Evolutionary conservation across 2,797 vertebrate species (phyloP).

Genomic region (Karalla daura): DNA sequence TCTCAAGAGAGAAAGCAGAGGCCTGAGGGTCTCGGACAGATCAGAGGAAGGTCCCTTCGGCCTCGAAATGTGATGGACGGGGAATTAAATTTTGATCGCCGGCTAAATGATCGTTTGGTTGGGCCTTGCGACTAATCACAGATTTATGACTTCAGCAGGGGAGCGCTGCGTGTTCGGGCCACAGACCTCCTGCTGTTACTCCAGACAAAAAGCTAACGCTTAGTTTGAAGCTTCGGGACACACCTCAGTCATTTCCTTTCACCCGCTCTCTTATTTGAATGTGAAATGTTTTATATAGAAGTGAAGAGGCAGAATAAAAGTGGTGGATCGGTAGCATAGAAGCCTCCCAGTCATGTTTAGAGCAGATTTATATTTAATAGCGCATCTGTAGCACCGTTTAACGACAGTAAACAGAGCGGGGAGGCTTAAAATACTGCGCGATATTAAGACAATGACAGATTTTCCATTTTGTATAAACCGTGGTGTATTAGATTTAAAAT

Average conservation of each 20-base stretch:
- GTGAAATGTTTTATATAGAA: conserved; percentile 6
- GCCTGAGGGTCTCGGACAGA: conserved; percentile 28
- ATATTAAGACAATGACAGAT: background rate
- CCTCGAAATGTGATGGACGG: conserved; percentile 66
- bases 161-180: conserved; percentile 26
- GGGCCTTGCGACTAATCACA: conserved; percentile 62
- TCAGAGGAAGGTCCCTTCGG: conserved; percentile 35
- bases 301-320: background rate
- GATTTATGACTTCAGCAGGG: conserved; percentile 63
- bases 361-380: conserved; percentile 18
- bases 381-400: conserved; percentile 4
- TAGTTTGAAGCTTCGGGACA: conserved; percentile 38
- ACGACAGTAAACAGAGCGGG: background rate
- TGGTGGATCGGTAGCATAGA: conserved; percentile 7
- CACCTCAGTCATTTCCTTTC: conserved; percentile 12
- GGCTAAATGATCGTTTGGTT: conserved; percentile 64
- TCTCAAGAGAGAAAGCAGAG: conserved; percentile 34
- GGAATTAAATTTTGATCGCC: conserved; percentile 68
- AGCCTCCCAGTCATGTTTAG: conserved; percentile 3
- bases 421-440: conserved; percentile 17
- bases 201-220: conserved; percentile 27
- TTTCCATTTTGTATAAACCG: conserved; percentile 6
- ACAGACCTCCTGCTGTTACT: conserved; percentile 14
- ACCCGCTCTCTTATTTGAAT: conserved; percentile 23
- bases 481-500: background rate